Evolutionary conservation across 2,888 invertebrate genomes (phyloP), one percentile per base, ranked within the genome.

Genomic region (Macaria notata): DNA sequence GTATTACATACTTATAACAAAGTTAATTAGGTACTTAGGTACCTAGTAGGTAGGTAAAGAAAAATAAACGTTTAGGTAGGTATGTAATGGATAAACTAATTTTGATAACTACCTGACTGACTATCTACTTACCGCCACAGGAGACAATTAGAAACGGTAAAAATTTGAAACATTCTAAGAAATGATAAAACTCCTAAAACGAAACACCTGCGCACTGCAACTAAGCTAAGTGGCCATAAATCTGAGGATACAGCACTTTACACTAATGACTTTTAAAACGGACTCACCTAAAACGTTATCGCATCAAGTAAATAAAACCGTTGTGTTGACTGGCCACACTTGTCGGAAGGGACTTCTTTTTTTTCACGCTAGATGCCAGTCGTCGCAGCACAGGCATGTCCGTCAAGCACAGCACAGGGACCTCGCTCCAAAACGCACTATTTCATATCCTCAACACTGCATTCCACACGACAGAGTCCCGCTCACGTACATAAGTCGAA

Each of bases 211-310:
- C 69, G 52, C 66, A 64, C 45, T 51, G 54, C 71, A 57, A 61
- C 58, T 61, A 58, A 68, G 60, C 66, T 70, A 71, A 75, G 70
- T 70, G 70, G 56, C 63, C 75, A 78, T 81, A 76, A 76, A 66
- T 65, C 63, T 72, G 68, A 71, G 69, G 62, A 75, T 70, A 72
- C 69, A 70, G 38, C 56, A 57, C 70, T 74, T 80, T 81, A 72
- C 72, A 71, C 80, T 83, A 82, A 83, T 78, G 76, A 78, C 57
- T 73, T 72, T 69, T 69, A 71, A 78, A 75, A 74, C 68, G 68
- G 66, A 87, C 90, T 90, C 79, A 91, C 91, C 91, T 90, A 90
- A 89, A 90, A 84, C 73, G 83, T 89, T 91, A 90, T 87, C 90
- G 86, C 88, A 88, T 87, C 83, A 83, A 86, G 75, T 74, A 76